Conservation (phyloP, 2,113 vertebrate genomes). For the Acrocephalus kingi region DNA sequence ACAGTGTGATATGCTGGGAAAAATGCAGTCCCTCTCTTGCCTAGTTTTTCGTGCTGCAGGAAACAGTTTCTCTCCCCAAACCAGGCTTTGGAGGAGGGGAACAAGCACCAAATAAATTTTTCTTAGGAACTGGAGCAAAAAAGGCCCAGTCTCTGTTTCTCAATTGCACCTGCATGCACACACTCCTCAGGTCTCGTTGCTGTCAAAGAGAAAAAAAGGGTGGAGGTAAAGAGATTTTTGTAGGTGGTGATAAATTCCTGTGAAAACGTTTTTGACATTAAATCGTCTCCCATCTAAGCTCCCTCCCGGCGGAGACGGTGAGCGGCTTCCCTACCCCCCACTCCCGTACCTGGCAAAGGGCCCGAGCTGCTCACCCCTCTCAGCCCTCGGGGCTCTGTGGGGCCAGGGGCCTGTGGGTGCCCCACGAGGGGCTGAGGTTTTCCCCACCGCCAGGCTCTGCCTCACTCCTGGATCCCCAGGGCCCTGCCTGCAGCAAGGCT, state of each 20-base stretch:
- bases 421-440: accelerated
- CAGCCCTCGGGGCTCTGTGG: accelerated
- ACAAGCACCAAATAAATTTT: not conserved
- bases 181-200: not conserved
- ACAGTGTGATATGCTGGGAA: not conserved
- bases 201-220: not conserved
- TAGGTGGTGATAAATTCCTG: conserved; percentile 42
- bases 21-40: not conserved
- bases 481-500: not conserved
- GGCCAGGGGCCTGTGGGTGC: accelerated
- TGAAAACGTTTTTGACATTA: not conserved
- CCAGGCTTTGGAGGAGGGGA: not conserved
- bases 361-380: not conserved
- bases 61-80: not conserved
- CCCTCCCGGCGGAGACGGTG: accelerated
- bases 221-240: not conserved
- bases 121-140: not conserved
- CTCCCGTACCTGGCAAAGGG: not conserved
- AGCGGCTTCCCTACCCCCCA: accelerated
- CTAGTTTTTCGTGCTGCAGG: not conserved
- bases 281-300: not conserved
- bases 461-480: not conserved
- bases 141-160: not conserved
- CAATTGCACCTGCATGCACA: not conserved
- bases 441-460: not conserved